A percentile compares a stretch with the other conserved stretches of the same genome.
Evolutionary conservation across 2,888 invertebrate genomes (phyloP).

Genomic region (Listrodromus nycthemerus): DNA sequence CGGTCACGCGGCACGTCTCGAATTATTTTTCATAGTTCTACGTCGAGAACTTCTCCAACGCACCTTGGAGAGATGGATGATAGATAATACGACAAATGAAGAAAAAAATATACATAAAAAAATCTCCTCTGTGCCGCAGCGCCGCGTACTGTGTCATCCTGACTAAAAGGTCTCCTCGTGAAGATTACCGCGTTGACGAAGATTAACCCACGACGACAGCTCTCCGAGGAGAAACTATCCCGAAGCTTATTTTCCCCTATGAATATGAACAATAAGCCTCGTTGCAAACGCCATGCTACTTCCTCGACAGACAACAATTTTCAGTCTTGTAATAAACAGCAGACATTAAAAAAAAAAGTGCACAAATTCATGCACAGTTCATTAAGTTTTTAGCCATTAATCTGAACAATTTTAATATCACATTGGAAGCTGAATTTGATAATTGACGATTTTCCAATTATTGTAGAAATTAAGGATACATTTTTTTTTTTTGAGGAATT

Average conservation of each 20-base stretch:
- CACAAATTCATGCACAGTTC: too few relatives aligned
- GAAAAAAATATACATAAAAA: neutral
- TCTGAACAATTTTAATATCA: too few relatives aligned
- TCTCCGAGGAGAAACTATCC: slow-evolving; percentile 68
- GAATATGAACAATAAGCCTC: slow-evolving; percentile 12
- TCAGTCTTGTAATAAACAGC: neutral
- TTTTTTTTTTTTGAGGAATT: too few relatives aligned
- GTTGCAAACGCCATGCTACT: neutral
- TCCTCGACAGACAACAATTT: neutral
- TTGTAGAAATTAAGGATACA: too few relatives aligned
- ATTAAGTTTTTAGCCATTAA: too few relatives aligned
- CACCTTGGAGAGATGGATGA: slow-evolving; percentile 33
- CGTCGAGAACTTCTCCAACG: neutral
- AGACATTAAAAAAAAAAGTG: neutral
- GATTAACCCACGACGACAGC: slow-evolving; percentile 63
- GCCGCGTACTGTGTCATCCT: slow-evolving; percentile 51
- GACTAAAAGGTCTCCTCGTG: slow-evolving; percentile 62
- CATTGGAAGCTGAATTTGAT: too few relatives aligned
- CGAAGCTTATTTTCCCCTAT: slow-evolving; percentile 67
- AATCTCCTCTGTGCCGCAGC: slow-evolving; percentile 11
- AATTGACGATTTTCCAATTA: too few relatives aligned
- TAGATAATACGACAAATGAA: neutral
- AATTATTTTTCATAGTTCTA: slow-evolving; percentile 13
- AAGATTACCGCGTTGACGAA: slow-evolving; percentile 35
- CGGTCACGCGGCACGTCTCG: slow-evolving; percentile 71